These are phyloP conservation scores for Ploceus nigricollis DNA, from an alignment of 2,113 vertebrate species.

Conservation along the genomic window DNA sequence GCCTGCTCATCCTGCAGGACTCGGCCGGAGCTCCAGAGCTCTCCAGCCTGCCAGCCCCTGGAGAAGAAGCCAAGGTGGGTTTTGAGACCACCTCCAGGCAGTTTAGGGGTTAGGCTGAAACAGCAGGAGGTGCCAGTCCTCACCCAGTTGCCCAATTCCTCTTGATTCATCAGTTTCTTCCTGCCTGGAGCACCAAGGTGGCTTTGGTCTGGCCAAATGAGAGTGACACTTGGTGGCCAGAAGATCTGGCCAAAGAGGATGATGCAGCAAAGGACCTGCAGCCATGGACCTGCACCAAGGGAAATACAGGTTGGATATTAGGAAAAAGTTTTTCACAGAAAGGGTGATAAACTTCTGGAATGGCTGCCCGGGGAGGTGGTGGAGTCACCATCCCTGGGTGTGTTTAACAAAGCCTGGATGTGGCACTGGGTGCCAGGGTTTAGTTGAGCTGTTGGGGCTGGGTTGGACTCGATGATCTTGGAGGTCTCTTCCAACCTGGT, in stretches of 20 bases:
- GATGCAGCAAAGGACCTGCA: neutral
- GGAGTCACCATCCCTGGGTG: neutral
- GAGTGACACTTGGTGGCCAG: neutral
- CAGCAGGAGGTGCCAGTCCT: neutral
- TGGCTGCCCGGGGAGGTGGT: neutral
- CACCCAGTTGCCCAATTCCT: neutral
- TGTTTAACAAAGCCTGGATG: neutral
- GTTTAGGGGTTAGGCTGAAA: neutral
- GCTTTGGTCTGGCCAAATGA: rapidly evolving
- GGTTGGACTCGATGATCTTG: neutral
- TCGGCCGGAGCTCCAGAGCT: rapidly evolving
- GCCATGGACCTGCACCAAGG: neutral
- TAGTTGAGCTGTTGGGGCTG: rapidly evolving
- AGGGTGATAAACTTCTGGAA: neutral
- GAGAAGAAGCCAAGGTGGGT: neutral
- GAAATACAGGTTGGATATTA: neutral
- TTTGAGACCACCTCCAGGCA: neutral
- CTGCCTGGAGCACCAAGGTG: neutral
- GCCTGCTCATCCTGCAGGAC: rapidly evolving
- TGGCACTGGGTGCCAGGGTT: neutral
- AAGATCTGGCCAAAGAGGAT: rapidly evolving
- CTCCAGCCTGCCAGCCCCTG: rapidly evolving
- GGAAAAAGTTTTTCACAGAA: neutral
- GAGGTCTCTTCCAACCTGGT: rapidly evolving
- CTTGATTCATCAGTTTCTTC: rapidly evolving